Evolutionary conservation across 2,797 vertebrate genomes (phyloP), one percentile per base, ranked within the genome.

Genomic region (Gadopsis bispinosus): DNA sequence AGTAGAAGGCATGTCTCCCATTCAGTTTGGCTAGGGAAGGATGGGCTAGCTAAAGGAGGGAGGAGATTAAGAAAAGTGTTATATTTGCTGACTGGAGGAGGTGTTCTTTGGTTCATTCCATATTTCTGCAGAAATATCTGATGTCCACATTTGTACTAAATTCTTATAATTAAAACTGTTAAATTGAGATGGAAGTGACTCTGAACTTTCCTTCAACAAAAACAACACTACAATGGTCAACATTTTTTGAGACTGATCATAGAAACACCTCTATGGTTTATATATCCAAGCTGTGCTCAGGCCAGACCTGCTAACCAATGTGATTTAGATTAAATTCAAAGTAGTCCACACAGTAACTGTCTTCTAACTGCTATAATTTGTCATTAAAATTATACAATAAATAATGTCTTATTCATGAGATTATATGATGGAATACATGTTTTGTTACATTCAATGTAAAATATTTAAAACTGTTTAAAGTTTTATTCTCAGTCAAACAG

Each of bases 371-470:
- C 0, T 22, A 51, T 29, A 10, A 9, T 62, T 43, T 63, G n/a
- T 29, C 22, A 8, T 61, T 37, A 35, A 56, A 51, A 69, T 0
- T 8, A 9, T 61, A 1, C 10, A 19, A 39, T 26, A 41, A 31
- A 39, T 33, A 39, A 1, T 59, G 9, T 20, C 2, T 65, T 5
- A 20, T 75, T 65, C 1, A 13, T 60, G 0, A 54, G 73, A 29
- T 75, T 22, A 50, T 45, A 19, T 48, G 12, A 39, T 69, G 10
- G 19, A 9, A 50, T 55, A 8, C 4, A 35, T 59, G 47, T 43
- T 78, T 79, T 70, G 22, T 68, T 73, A 70, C 19, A 69, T 60
- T 61, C 73, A 75, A 47, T 62, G 3, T 65, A 9, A 75, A 56
- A 59, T 45, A 4, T 26, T 41, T 54, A 2, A 54, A 78, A 31